Base-by-base conservation (phyloP, 2,888 invertebrate genomes). In the Priocnemis perturbator region DNA sequence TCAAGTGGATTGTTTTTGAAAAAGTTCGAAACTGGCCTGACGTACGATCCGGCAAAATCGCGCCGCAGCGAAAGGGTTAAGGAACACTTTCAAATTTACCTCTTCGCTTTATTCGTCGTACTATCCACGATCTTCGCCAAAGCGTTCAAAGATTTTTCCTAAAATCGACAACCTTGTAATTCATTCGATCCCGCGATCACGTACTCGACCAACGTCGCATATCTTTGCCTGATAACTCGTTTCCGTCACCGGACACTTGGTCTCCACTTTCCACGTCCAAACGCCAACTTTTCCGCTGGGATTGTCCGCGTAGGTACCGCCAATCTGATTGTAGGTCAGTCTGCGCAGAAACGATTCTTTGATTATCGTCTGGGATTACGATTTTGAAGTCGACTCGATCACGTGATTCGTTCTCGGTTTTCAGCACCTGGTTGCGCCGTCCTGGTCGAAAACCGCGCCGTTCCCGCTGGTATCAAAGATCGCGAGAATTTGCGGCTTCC, bases 281-380 rank as follows among this genome's bases (percentile, higher is more conserved):
- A 68, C 56, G 59, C 76, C 69, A 44, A 84, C 76, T 45, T 67
- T 50, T 15, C 77, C 76, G 2, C 68, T 56, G 26, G 77, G 79
- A 78, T 78, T 77, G 65, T 84, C 81, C 68, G 66, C 58, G 60
- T 65, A 82, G 74, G 82, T 77, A 65, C 85, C 85, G 26, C 82
- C 81, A 37, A 80, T 80, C 74, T 85, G 84, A 79, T 85, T 85
- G 71, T 81, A 85, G 58, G 79, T 83, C 60, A 85, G 74, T 52
- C 85, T 85, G 69, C 30, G 55, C 5, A 55, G 4, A 21, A 9
- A 55, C 4, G 55, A 23, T 21, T 5, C 21, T 9, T 3, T 23
- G 20, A 23, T 26, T 26, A 55, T 15, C 53, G 53, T 55, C 55
- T 55, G 20, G 5, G 55, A 55, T 17, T 2, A 20, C 3, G 37